Conservation (phyloP, 2,797 vertebrate genomes). For the Petrocephalus schoutedeni region DNA sequence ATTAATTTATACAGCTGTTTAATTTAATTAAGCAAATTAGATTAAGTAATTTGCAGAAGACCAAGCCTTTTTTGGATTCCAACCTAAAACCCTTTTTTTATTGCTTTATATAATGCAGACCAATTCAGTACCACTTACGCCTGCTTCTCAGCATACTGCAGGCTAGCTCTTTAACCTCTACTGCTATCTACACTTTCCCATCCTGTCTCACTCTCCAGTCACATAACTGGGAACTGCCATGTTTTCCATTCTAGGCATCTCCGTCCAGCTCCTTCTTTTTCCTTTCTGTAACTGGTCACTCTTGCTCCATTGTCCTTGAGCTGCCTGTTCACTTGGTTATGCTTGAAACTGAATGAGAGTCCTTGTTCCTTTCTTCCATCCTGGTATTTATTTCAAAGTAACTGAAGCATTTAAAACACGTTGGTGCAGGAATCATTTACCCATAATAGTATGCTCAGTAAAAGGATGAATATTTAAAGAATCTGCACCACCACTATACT, state of each 20-base stretch:
- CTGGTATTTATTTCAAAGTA: constrained; percentile 13
- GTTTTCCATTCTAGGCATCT: background rate
- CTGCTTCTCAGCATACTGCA: background rate
- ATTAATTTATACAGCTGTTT: background rate
- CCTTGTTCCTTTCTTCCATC: background rate
- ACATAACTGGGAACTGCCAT: background rate
- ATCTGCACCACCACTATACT: background rate
- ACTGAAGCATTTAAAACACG: constrained; percentile 10
- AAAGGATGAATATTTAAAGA: background rate
- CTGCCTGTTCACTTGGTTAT: background rate
- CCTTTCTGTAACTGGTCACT: background rate
- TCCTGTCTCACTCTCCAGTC: background rate
- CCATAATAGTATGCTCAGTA: background rate
- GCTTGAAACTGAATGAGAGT: background rate
- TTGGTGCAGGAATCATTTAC: constrained; percentile 15
- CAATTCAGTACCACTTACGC: background rate
- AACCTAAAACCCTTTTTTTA: background rate
- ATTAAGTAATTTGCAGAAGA: background rate
- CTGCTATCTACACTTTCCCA: background rate
- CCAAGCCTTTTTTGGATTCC: background rate
- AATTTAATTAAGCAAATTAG: background rate
- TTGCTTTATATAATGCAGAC: background rate
- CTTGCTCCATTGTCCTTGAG: constrained; percentile 7
- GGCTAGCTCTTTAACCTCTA: background rate
- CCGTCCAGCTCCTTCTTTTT: background rate